A percentile compares a stretch with the other conserved stretches of the same genome.
Conservation (phyloP, 1,140 invertebrate species). For the Lerema accius region DNA sequence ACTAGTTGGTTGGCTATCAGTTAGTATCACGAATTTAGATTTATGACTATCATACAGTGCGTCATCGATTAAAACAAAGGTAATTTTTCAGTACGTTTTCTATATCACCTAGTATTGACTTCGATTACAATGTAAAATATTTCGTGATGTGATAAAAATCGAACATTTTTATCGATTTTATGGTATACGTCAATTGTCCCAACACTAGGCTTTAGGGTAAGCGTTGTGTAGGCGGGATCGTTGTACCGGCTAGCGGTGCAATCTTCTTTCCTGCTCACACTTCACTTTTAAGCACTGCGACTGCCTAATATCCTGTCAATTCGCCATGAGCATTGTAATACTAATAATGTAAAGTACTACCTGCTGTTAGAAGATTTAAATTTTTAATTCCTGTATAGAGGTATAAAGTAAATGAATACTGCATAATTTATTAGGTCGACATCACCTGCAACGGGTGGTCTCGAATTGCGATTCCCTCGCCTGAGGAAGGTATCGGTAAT, state of each 20-base stretch:
- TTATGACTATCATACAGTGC: slow-evolving; percentile 34
- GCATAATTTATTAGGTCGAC: slow-evolving; percentile 40
- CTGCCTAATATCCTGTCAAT: neutral
- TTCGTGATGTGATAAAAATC: neutral
- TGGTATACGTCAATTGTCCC: slow-evolving; percentile 37
- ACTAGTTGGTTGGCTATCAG: slow-evolving; percentile 53
- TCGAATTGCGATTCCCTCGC: slow-evolving; percentile 42
- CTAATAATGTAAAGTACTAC: too few species aligned
- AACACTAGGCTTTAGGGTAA: slow-evolving; percentile 47
- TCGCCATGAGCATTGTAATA: neutral
- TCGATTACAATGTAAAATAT: slow-evolving; percentile 3
- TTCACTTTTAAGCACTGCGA: slow-evolving; percentile 17
- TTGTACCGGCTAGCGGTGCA: slow-evolving; percentile 61
- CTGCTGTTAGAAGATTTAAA: too few species aligned
- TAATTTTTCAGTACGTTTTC: neutral
- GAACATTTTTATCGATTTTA: slow-evolving; percentile 20
- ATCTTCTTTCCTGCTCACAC: slow-evolving; percentile 47
- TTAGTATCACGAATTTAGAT: slow-evolving; percentile 52
- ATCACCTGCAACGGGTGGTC: slow-evolving; percentile 53
- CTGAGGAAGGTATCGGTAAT: slow-evolving; percentile 45
- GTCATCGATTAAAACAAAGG: slow-evolving; percentile 35
- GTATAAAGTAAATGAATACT: slow-evolving; percentile 28
- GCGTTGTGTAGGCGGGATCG: slow-evolving; percentile 57
- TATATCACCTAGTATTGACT: neutral
- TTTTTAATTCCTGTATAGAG: too few species aligned